Conservation (phyloP, 1,140 invertebrate species). For the Eumaeus atala region DNA sequence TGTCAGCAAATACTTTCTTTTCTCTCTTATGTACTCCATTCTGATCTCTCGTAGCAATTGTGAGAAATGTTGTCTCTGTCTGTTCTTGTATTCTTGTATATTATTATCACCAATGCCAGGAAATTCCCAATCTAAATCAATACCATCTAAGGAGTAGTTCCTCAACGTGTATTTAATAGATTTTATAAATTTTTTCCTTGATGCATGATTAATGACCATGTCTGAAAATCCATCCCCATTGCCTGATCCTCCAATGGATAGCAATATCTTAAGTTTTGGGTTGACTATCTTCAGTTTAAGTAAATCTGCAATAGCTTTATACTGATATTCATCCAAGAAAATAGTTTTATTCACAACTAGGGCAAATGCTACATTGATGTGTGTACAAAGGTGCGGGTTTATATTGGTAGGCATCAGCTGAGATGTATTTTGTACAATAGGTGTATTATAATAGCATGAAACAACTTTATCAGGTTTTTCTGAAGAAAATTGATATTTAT, state of each 20-base stretch:
- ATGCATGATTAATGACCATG: constrained; percentile 81
- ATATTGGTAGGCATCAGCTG: constrained; percentile 75
- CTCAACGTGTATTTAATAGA: constrained; percentile 78
- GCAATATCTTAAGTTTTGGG: constrained; percentile 82
- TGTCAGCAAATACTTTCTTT: constrained; percentile 77
- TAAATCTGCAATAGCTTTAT: constrained; percentile 72
- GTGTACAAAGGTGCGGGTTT: constrained; percentile 84
- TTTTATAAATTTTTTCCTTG: constrained; percentile 82
- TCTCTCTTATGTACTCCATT: constrained; percentile 76
- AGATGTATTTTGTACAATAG: constrained; percentile 30
- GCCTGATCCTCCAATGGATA: constrained; percentile 83
- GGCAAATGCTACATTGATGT: constrained; percentile 86
- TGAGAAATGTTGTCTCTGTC: constrained; percentile 81
- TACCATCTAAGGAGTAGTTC: constrained; percentile 82
- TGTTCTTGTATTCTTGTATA: constrained; percentile 32
- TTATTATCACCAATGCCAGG: constrained; percentile 74
- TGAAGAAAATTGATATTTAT: background rate
- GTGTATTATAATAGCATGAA: constrained; percentile 80
- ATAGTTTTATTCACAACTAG: constrained; percentile 78
- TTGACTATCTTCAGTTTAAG: constrained; percentile 78
- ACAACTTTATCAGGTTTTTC: constrained; percentile 31
- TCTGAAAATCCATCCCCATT: constrained; percentile 78
- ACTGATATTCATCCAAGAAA: constrained; percentile 53
- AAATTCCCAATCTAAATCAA: constrained; percentile 94
- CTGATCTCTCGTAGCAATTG: constrained; percentile 82